Percentiles rank a stretch among this genome's conserved stretches.
These are phyloP conservation scores for Nudaria mundana DNA, from an alignment of 2,888 invertebrate genomes.

Conservation along the genomic window DNA sequence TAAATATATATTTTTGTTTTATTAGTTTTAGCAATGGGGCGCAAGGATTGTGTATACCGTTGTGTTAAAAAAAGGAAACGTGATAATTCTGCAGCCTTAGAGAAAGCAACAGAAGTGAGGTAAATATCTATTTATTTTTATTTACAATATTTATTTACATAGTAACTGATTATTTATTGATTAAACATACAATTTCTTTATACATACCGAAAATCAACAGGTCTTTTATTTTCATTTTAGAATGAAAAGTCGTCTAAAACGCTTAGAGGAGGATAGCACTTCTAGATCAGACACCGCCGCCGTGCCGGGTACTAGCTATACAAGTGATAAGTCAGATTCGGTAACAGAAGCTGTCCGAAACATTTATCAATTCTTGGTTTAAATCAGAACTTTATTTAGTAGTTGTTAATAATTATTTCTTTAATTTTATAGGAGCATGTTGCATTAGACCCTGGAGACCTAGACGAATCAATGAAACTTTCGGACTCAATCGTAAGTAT, in stretches of 20 bases:
- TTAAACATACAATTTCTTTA: slow-evolving; percentile 1
- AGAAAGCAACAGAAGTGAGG: slow-evolving; percentile 3
- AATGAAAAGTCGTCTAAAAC: slow-evolving; percentile 3
- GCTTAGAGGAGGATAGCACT: slow-evolving; percentile 1
- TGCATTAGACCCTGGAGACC: too few species aligned
- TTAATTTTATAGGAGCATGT: too few species aligned
- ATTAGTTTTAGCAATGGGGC: slow-evolving; percentile 1
- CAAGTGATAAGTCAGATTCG: background rate
- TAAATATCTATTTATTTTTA: background rate
- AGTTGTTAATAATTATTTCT: too few species aligned
- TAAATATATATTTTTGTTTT: background rate
- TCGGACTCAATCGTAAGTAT: background rate
- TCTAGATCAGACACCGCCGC: background rate
- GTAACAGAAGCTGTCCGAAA: background rate
- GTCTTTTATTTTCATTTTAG: slow-evolving; percentile 2
- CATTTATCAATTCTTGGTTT: background rate
- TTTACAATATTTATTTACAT: slow-evolving; percentile 6
- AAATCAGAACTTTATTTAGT: background rate
- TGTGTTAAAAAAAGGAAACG: slow-evolving; percentile 3
- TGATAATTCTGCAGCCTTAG: slow-evolving; percentile 3
- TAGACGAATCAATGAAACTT: too few species aligned
- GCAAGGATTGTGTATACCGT: background rate
- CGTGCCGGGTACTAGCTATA: too few species aligned
- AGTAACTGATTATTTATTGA: slow-evolving; percentile 3
- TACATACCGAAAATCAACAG: slow-evolving; percentile 1